Conservation (phyloP, 2,797 vertebrate species). For the Alca torda region DNA sequence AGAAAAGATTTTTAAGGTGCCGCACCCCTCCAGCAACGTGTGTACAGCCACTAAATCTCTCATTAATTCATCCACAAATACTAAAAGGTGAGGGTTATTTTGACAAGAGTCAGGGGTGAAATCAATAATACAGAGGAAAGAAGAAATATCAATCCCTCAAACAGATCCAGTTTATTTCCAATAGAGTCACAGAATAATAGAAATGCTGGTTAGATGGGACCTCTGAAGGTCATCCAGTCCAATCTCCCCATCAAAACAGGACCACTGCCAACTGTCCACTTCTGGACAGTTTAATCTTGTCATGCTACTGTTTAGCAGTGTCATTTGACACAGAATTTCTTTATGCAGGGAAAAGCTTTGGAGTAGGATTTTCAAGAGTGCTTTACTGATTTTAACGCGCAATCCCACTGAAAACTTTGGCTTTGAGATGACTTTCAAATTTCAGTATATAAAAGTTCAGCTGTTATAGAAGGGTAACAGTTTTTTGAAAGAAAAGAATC, state of each 20-base stretch:
- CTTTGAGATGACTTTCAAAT: background rate
- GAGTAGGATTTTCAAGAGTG: background rate
- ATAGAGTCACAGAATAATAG: background rate
- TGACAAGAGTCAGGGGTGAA: background rate
- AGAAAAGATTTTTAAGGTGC: background rate
- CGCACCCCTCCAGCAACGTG: background rate
- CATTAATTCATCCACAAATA: background rate
- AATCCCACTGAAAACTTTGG: background rate
- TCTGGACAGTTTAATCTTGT: background rate
- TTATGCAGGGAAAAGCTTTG: background rate
- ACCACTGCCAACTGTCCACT: background rate
- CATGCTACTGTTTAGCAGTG: background rate
- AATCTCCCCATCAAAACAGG: background rate
- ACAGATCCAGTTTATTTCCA: background rate
- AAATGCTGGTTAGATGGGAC: background rate
- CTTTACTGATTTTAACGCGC: background rate
- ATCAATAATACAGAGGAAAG: background rate
- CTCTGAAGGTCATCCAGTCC: background rate
- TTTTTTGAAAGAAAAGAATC: background rate
- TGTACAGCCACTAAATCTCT: background rate
- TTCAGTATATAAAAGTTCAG: background rate
- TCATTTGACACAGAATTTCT: background rate
- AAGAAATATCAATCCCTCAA: background rate
- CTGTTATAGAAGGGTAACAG: background rate
- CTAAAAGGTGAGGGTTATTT: background rate